phyloP scores from a whole-genome alignment of 2,113 vertebrate genomes.

The Aix galericulata region DNA sequence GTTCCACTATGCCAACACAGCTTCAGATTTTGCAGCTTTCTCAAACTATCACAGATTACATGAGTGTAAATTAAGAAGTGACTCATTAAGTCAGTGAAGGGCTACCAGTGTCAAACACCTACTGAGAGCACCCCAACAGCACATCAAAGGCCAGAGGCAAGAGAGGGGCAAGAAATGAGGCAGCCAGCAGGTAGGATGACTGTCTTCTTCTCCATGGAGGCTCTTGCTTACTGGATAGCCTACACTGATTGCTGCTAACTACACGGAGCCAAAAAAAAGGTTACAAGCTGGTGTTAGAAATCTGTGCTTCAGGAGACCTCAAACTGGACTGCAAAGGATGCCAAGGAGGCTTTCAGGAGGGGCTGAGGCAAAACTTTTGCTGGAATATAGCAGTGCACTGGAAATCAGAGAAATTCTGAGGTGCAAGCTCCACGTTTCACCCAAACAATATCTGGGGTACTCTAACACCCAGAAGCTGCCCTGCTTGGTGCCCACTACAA shows the following conservation, averaged over 20 bases:
- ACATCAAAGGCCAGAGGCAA: not conserved
- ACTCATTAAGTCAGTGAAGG: not conserved
- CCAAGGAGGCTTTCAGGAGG: not conserved
- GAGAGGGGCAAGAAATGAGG: not conserved
- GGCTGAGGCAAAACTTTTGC: not conserved
- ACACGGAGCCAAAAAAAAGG: not conserved
- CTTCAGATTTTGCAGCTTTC: not conserved
- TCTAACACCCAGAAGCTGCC: not conserved
- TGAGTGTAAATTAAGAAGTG: not conserved
- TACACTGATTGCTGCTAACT: not conserved
- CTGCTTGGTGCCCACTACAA: accelerated
- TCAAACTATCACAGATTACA: not conserved
- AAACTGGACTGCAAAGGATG: accelerated
- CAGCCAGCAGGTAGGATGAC: not conserved
- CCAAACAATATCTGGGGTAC: not conserved
- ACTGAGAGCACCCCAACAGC: not conserved
- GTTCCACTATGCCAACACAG: not conserved
- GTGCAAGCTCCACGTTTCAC: not conserved
- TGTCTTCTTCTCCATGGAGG: accelerated
- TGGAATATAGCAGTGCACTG: not conserved
- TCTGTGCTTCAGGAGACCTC: not conserved
- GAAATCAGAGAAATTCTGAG: not conserved
- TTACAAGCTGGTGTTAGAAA: not conserved
- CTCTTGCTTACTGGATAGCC: not conserved
- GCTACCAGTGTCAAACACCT: not conserved